Evolutionary conservation across 2,888 invertebrate genomes (phyloP), one percentile per base, ranked within the genome.

Genomic region (Temnothorax unifasciatus): DNA sequence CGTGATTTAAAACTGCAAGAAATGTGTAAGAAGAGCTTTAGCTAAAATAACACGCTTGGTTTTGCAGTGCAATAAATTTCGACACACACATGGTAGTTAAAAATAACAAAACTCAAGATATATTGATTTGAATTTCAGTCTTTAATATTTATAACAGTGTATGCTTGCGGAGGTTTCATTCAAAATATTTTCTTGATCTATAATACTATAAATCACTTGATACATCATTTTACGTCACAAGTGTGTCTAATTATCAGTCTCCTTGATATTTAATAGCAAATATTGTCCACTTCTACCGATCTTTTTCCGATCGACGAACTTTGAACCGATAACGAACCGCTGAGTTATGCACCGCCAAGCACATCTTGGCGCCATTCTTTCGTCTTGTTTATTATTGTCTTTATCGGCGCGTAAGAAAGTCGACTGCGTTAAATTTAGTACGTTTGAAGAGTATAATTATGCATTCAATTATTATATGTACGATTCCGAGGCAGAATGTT

Each of bases 351-450:
- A 21, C 11, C 54, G 25, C 13, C 15, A 57, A 57, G 34, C 34
- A 21, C 11, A 41, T 44, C 13, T 59, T 47, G 1, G 3, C 47
- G 57, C 18, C 44, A 41, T 71, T n/a, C n/a, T 61, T 15, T 41
- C 41, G n/a, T 47, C 25, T 77, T 54, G 25, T 76, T 77, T 77
- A 57, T 69, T 69, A 54, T n/a, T 44, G 34, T 57, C 25, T 21
- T 81, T 73, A 81, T 71, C 44, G 15, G 8, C 8, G 18, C 3
- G 9, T 29, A 76, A 41, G 9, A 47, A 21, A 76, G 13, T 38
- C 21, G 9, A 76, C 25, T 21, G 41, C 11, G 41, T 44, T 71
- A 69, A 69, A 68, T 69, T 77, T 54, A 69, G 15, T 38, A 57
- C 11, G 11, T 21, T 69, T 57, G 13, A 21, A 79, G 41, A 74